A percentile compares a stretch with the other conserved stretches of the same genome.
phyloP scores from a whole-genome alignment of 2,113 vertebrate genomes.

The Neolamprologus devosi region DNA sequence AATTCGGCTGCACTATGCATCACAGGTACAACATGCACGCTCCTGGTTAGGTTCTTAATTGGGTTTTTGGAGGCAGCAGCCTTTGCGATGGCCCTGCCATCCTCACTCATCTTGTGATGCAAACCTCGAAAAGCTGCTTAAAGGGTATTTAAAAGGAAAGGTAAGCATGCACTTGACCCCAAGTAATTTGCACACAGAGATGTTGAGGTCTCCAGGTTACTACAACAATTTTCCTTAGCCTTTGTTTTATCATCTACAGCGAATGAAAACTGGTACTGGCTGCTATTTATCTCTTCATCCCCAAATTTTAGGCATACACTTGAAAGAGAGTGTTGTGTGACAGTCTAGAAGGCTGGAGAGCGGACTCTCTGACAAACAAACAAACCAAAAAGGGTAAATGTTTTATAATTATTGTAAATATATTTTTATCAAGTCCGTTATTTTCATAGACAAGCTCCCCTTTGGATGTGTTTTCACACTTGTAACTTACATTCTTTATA shows the following conservation, averaged over 20 bases:
- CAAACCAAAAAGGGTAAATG: not conserved
- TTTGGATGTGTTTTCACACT: not conserved
- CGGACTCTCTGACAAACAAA: not conserved
- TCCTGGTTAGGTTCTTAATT: not conserved
- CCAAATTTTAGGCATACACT: not conserved
- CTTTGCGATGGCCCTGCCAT: not conserved
- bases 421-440: fast-evolving
- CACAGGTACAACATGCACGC: not conserved
- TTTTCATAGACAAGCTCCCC: not conserved
- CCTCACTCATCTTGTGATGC: not conserved
- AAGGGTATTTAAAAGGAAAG: not conserved
- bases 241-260: not conserved
- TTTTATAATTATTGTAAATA: not conserved
- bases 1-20: not conserved
- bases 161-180: not conserved
- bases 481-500: not conserved
- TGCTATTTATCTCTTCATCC: not conserved
- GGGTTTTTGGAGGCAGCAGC: not conserved
- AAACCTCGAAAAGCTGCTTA: not conserved
- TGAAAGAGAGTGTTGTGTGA: not conserved
- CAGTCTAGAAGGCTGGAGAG: not conserved
- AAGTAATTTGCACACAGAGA: not conserved
- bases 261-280: not conserved
- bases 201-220: not conserved
- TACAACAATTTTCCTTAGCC: not conserved